Percentiles rank a stretch among this genome's conserved stretches.
phyloP scores from a whole-genome alignment of 2,113 vertebrate species.

The Cygnus atratus region DNA sequence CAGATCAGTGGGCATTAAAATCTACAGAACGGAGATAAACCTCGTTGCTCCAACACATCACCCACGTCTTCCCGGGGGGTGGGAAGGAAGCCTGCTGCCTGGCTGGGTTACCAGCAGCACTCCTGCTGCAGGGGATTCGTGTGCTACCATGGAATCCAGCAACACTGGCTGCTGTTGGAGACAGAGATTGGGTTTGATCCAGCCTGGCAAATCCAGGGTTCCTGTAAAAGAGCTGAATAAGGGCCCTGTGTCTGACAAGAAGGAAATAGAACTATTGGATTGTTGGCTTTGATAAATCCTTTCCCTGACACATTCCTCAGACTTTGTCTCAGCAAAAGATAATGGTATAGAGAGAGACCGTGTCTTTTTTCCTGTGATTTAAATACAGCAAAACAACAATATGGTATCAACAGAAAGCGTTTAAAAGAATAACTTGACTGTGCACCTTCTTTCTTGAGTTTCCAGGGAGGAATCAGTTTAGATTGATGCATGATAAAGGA shows the following conservation, averaged over 20 bases:
- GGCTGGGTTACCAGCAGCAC: not conserved
- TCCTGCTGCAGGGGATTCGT: not conserved
- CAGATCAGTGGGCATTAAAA: not conserved
- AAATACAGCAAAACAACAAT: constrained; percentile 40
- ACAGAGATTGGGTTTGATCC: not conserved
- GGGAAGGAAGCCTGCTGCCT: not conserved
- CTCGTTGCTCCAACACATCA: not conserved
- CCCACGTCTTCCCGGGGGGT: not conserved
- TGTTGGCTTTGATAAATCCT: constrained; percentile 60
- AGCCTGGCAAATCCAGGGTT: not conserved
- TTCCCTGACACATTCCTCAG: constrained; percentile 29
- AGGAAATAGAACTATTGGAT: constrained; percentile 44
- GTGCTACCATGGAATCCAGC: not conserved
- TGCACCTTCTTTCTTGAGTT: not conserved
- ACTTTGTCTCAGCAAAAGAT: constrained; percentile 37
- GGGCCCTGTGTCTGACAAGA: constrained; percentile 26
- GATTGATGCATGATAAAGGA: constrained; percentile 49
- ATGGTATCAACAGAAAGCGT: constrained; percentile 17
- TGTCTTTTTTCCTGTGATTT: constrained; percentile 22
- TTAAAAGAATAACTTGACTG: constrained; percentile 31
- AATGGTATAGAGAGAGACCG: not conserved
- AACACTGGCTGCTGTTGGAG: not conserved
- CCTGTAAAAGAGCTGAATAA: constrained; percentile 19
- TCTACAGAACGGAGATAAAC: not conserved
- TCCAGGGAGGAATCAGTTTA: constrained; percentile 27